phyloP scores from a whole-genome alignment of 2,797 vertebrate genomes.

The Hirundo rustica region DNA sequence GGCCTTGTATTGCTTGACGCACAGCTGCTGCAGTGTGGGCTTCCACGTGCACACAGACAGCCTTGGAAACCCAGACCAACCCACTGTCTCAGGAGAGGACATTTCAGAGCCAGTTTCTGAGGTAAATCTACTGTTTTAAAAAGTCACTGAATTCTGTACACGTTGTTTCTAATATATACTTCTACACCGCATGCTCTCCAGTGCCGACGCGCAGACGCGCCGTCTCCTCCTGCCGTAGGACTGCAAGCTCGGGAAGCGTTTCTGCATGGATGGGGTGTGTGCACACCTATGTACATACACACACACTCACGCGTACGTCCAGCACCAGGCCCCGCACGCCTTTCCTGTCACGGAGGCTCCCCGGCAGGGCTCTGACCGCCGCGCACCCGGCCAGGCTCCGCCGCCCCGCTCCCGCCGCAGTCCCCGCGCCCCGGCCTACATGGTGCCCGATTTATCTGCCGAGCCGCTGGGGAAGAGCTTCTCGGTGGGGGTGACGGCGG shows the following conservation, averaged over 20 bases:
- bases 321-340: neutral
- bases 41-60: neutral
- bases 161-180: slow-evolving; percentile 53
- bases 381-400: neutral
- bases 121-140: slow-evolving; percentile 78
- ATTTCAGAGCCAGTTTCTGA: slow-evolving; percentile 77
- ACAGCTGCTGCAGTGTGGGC: slow-evolving; percentile 47
- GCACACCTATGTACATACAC: neutral
- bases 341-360: neutral
- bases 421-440: slow-evolving; percentile 50
- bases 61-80: slow-evolving; percentile 36
- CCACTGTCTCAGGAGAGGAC: slow-evolving; percentile 51
- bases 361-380: neutral
- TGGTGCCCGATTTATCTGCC: slow-evolving; percentile 81
- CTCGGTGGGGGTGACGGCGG: slow-evolving; percentile 88
- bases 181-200: slow-evolving; percentile 65
- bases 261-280: neutral
- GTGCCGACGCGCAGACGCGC: slow-evolving; percentile 38
- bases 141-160: slow-evolving; percentile 72
- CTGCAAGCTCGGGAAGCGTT: slow-evolving; percentile 7
- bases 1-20: slow-evolving; percentile 66
- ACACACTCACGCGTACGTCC: neutral
- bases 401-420: neutral
- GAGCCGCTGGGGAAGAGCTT: slow-evolving; percentile 87
- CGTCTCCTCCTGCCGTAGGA: neutral